phyloP scores from a whole-genome alignment of 1,140 invertebrate species.

The Drosophila orena region DNA sequence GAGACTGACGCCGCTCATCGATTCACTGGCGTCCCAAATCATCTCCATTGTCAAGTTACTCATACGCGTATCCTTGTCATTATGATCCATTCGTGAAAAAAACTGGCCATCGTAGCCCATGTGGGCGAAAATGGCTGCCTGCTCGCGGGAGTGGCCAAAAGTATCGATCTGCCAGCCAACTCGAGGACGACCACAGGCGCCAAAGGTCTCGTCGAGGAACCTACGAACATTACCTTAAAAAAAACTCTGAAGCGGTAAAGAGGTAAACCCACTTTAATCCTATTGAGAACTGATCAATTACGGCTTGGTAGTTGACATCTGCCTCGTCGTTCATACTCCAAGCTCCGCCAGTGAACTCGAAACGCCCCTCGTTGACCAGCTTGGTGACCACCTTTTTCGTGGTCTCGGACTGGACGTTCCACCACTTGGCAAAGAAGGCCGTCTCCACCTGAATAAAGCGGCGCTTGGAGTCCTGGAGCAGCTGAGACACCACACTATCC shows the following conservation, averaged over 20 bases:
- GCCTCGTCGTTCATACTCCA: constrained; percentile 99
- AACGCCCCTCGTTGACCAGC: constrained; percentile 90
- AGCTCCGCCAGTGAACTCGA: constrained; percentile 95
- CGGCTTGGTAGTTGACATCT: constrained; percentile 94
- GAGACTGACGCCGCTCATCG: constrained; percentile 87
- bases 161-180: constrained; percentile 98
- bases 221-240: neutral
- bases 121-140: constrained; percentile 93
- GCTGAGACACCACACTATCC: constrained; percentile 93
- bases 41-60: constrained; percentile 86
- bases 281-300: constrained; percentile 96
- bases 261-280: constrained; percentile 88
- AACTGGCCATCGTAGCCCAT: constrained; percentile 95
- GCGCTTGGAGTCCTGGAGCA: constrained; percentile 90
- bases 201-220: constrained; percentile 92
- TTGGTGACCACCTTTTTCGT: constrained; percentile 86
- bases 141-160: constrained; percentile 95
- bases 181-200: constrained; percentile 91
- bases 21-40: constrained; percentile 87
- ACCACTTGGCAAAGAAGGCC: constrained; percentile 97
- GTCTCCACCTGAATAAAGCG: constrained; percentile 92
- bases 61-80: constrained; percentile 90
- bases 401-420: constrained; percentile 90
- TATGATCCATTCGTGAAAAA: constrained; percentile 94
- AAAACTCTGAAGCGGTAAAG: fast-evolving